phyloP scores from a whole-genome alignment of 2,113 vertebrate species.

The human region DNA sequence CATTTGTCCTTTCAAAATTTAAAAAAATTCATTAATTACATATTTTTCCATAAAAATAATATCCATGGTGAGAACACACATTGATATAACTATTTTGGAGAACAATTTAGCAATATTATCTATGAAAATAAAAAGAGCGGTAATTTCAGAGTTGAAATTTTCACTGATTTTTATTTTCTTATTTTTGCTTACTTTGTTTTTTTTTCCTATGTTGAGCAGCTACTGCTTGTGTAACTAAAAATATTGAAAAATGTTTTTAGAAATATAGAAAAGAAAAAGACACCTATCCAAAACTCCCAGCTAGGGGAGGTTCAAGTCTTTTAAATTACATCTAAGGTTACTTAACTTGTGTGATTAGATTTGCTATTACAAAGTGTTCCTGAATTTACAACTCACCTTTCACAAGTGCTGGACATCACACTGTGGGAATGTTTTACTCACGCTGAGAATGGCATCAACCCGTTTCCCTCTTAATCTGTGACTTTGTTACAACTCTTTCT shows the following conservation, averaged over 20 bases:
- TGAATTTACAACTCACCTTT: not conserved
- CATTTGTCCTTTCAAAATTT: not conserved
- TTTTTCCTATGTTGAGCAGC: not conserved
- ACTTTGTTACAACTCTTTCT: not conserved
- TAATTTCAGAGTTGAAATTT: not conserved
- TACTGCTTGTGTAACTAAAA: not conserved
- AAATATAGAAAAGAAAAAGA: not conserved
- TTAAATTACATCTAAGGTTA: not conserved
- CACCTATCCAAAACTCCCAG: not conserved
- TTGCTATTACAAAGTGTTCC: not conserved
- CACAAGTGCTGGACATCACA: not conserved
- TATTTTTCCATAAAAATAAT: not conserved
- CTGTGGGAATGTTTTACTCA: not conserved
- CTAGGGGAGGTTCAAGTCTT: not conserved
- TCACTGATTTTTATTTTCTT: not conserved
- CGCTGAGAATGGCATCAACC: not conserved
- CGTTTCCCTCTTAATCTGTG: not conserved
- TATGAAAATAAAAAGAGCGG: not conserved
- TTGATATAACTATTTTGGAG: not conserved
- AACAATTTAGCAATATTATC: not conserved
- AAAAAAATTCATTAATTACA: not conserved
- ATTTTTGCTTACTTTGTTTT: not conserved
- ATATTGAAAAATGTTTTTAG: not conserved
- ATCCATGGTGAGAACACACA: not conserved
- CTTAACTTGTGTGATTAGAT: not conserved